Evolutionary conservation across 2,797 vertebrate genomes (phyloP).

Genomic region (Trematomus bernacchii): DNA sequence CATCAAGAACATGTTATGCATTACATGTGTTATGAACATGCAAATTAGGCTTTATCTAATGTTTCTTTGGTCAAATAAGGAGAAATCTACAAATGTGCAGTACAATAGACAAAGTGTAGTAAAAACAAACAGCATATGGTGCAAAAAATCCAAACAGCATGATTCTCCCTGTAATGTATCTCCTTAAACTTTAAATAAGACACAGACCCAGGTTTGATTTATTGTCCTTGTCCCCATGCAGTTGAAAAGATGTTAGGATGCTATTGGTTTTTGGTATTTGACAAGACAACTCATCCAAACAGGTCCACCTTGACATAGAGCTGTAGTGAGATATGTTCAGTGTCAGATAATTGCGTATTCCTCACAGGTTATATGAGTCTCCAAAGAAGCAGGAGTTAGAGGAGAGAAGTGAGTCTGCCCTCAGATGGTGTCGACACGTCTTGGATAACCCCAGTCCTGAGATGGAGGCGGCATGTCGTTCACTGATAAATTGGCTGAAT

Average conservation of each 20-base stretch:
- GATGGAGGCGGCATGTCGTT: slow-evolving; percentile 84
- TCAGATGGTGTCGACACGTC: slow-evolving; percentile 87
- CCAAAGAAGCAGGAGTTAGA: slow-evolving; percentile 64
- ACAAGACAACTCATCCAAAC: neutral
- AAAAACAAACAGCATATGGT: too few species aligned
- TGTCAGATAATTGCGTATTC: neutral
- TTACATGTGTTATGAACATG: too few species aligned
- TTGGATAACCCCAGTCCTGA: slow-evolving; percentile 88
- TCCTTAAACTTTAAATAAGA: neutral
- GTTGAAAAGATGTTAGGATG: neutral
- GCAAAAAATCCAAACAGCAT: too few species aligned
- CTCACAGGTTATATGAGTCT: slow-evolving; percentile 74
- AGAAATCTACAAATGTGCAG: too few species aligned
- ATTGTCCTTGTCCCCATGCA: neutral
- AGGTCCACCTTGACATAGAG: neutral
- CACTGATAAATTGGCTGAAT: slow-evolving; percentile 81
- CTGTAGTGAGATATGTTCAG: neutral
- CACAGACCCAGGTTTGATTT: neutral
- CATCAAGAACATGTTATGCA: too few species aligned
- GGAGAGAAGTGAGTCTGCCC: slow-evolving; percentile 75
- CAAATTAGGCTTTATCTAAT: too few species aligned
- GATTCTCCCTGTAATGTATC: too few species aligned
- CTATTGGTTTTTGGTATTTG: neutral
- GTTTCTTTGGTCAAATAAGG: too few species aligned
- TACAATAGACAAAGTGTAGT: too few species aligned